These are phyloP conservation scores for Drosophila sturtevanti DNA, from an alignment of 1,140 invertebrate species.

Conservation along the genomic window DNA sequence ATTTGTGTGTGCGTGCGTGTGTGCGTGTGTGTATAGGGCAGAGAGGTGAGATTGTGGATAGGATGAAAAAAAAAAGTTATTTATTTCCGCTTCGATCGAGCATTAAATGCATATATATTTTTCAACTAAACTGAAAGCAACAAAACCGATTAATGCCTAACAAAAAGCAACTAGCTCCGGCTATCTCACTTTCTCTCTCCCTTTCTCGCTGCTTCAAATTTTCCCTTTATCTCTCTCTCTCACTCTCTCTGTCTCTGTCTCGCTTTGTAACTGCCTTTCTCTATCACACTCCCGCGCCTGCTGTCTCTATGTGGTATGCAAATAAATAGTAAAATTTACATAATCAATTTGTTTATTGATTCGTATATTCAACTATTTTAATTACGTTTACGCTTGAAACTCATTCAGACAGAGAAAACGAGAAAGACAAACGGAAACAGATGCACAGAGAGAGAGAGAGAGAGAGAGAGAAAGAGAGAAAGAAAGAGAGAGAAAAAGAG, in stretches of 20 bases:
- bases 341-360: slow-evolving; percentile 80
- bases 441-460: not conserved
- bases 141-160: slow-evolving; percentile 75
- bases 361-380: slow-evolving; percentile 74
- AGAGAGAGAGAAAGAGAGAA: not conserved
- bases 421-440: no score
- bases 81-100: slow-evolving; percentile 74
- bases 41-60: slow-evolving; percentile 45
- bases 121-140: slow-evolving; percentile 67
- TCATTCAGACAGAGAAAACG: not conserved
- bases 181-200: not conserved
- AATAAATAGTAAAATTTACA: slow-evolving; percentile 76
- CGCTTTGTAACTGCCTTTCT: no score
- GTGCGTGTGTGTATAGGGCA: slow-evolving; percentile 29
- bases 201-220: no score
- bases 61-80: slow-evolving; percentile 39
- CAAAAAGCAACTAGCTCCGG: slow-evolving; percentile 25
- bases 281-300: not conserved
- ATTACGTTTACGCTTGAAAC: slow-evolving; percentile 33
- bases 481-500: not conserved
- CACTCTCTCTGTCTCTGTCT: not conserved
- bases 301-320: slow-evolving; percentile 53
- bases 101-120: slow-evolving; percentile 72
- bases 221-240: no score
- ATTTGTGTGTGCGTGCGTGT: not conserved